Percentiles rank a stretch among this genome's conserved stretches.
Conservation (phyloP, 2,888 invertebrate genomes). For the Lepidochrysops patricia region DNA sequence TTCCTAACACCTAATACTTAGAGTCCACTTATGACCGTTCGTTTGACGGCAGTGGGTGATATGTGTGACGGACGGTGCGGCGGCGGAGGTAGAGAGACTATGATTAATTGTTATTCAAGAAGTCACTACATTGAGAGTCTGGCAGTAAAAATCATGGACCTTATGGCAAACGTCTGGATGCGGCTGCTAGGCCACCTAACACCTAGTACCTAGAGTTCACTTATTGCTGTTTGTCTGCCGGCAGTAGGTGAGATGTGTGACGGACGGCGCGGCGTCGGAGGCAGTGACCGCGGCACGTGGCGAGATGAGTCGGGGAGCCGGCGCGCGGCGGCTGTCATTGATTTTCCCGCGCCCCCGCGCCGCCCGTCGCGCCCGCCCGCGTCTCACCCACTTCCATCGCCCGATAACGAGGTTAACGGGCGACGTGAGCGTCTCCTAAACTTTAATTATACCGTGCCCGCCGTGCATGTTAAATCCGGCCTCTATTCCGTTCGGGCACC, state of each 20-base stretch:
- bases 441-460: slow-evolving; percentile 74
- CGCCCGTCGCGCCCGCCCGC: slow-evolving; percentile 54
- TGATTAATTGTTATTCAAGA: no score
- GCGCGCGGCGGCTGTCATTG: slow-evolving; percentile 74
- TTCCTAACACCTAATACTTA: no score
- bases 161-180: no score
- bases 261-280: slow-evolving; percentile 38
- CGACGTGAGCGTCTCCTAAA: slow-evolving; percentile 75
- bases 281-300: slow-evolving; percentile 73
- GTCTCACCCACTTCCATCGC: slow-evolving; percentile 74
- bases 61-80: slow-evolving; percentile 19
- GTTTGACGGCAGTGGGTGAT: slow-evolving; percentile 20
- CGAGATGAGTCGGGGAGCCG: slow-evolving; percentile 71
- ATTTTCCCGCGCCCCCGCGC: slow-evolving; percentile 66
- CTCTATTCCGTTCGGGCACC: slow-evolving; percentile 69
- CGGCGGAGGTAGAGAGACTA: no score
- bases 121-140: no score
- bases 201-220: no score
- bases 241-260: slow-evolving; percentile 1
- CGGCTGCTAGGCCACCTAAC: no score
- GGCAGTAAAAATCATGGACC: no score
- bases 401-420: slow-evolving; percentile 76
- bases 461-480: slow-evolving; percentile 72
- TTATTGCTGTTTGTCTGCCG: no score
- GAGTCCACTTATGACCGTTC: no score